Conservation (phyloP, 2,797 vertebrate genomes). For the Hybognathus amarus region DNA sequence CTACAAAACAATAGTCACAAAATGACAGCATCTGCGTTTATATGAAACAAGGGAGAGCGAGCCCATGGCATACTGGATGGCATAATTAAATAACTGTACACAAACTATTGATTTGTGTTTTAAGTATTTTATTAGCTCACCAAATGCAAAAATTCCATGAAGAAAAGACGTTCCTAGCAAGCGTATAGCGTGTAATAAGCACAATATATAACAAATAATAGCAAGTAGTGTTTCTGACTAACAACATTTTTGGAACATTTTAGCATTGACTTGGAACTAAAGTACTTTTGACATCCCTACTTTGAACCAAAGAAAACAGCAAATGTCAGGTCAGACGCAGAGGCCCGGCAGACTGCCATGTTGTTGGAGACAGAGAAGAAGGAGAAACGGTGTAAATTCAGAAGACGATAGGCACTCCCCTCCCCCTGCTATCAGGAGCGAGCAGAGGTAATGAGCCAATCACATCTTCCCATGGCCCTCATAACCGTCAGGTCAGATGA, state of each 20-base stretch:
- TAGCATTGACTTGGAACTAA: background rate
- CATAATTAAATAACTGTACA: too few relatives aligned
- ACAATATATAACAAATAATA: background rate
- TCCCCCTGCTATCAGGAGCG: conserved; percentile 66
- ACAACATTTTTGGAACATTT: background rate
- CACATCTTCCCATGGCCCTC: conserved; percentile 75
- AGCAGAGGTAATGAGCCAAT: conserved; percentile 79
- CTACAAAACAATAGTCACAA: too few relatives aligned
- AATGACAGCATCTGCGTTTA: too few relatives aligned
- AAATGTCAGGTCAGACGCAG: conserved; percentile 10
- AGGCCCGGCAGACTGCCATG: conserved; percentile 12
- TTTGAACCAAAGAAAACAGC: conserved; percentile 25
- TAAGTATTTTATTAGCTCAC: too few relatives aligned
- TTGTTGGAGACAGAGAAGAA: conserved; percentile 28
- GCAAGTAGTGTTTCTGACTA: background rate
- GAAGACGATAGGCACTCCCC: conserved; percentile 33
- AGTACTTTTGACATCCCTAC: background rate
- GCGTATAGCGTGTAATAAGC: too few relatives aligned
- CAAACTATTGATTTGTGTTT: too few relatives aligned
- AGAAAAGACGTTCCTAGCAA: too few relatives aligned
- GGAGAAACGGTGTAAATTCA: conserved; percentile 30
- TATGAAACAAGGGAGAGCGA: too few relatives aligned
- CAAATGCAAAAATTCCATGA: too few relatives aligned
- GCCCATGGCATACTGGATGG: too few relatives aligned
- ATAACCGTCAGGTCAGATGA: conserved; percentile 78